A percentile compares a stretch with the other conserved stretches of the same genome.
Conservation (phyloP, 2,888 invertebrate genomes). For the Ectemnius continuus region DNA sequence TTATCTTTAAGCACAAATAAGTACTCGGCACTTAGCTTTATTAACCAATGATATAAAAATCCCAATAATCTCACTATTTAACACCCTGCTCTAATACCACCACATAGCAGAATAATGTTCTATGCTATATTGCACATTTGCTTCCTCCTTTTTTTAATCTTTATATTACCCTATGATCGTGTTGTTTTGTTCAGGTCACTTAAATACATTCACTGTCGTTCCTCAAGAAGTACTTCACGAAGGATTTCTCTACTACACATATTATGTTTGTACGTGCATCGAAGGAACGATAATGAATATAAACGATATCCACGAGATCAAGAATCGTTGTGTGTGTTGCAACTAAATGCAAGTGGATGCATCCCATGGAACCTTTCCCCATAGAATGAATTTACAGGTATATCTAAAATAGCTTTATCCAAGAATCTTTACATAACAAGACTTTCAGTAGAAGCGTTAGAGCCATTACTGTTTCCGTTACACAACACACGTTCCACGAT, state of each 20-base stretch:
- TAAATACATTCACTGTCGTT: constrained; percentile 78
- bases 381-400: constrained; percentile 76
- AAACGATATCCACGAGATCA: constrained; percentile 79
- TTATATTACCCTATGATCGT: constrained; percentile 72
- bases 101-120: constrained; percentile 36
- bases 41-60: constrained; percentile 15
- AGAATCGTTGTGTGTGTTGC: constrained; percentile 78
- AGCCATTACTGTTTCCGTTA: constrained; percentile 36
- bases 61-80: constrained; percentile 21
- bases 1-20: constrained; percentile 8
- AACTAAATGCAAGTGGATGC: constrained; percentile 78
- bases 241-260: constrained; percentile 69
- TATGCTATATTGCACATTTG: constrained; percentile 52
- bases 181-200: constrained; percentile 79
- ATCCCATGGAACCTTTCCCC: constrained; percentile 77
- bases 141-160: constrained; percentile 61
- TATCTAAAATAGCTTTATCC: constrained; percentile 68
- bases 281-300: constrained; percentile 77
- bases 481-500: constrained; percentile 36
- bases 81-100: constrained; percentile 23
- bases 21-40: background rate
- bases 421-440: constrained; percentile 58
- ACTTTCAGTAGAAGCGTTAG: constrained; percentile 53
- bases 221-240: constrained; percentile 76
- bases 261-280: constrained; percentile 67